Evolutionary conservation across 2,888 invertebrate genomes (phyloP).

Genomic region (Spisula subtruncata): DNA sequence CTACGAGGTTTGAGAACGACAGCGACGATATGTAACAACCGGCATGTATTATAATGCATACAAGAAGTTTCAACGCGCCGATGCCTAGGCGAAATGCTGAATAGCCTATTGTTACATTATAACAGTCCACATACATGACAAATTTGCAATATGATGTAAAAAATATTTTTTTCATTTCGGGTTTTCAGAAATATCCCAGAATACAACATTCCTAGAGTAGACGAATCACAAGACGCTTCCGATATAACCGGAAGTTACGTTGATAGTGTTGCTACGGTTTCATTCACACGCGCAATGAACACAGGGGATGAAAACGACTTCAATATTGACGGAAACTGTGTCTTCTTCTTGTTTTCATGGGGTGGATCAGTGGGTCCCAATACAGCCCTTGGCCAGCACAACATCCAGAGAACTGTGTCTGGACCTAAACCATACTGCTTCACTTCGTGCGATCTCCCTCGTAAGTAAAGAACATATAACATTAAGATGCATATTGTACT

Average conservation of each 20-base stretch:
- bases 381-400: conserved; percentile 47
- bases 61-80: no score
- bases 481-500: no score
- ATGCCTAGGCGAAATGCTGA: no score
- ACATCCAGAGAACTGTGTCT: conserved; percentile 43
- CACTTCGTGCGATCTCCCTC: conserved; percentile 40
- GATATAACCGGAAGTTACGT: conserved; percentile 52
- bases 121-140: no score
- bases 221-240: conserved; percentile 65
- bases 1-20: no score
- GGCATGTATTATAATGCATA: no score
- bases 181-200: conserved; percentile 35
- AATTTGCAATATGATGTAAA: no score
- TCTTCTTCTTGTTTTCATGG: conserved; percentile 72
- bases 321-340: conserved; percentile 83
- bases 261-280: conserved; percentile 70
- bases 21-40: no score
- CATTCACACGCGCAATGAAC: conserved; percentile 69
- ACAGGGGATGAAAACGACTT: conserved; percentile 71
- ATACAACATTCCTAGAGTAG: conserved; percentile 53
- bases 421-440: conserved; percentile 48
- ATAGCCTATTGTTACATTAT: no score
- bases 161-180: conserved; percentile 7
- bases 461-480: no score
- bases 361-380: conserved; percentile 65